Base-by-base conservation (phyloP, 2,113 vertebrate species). In the Morphnarchus princeps region DNA sequence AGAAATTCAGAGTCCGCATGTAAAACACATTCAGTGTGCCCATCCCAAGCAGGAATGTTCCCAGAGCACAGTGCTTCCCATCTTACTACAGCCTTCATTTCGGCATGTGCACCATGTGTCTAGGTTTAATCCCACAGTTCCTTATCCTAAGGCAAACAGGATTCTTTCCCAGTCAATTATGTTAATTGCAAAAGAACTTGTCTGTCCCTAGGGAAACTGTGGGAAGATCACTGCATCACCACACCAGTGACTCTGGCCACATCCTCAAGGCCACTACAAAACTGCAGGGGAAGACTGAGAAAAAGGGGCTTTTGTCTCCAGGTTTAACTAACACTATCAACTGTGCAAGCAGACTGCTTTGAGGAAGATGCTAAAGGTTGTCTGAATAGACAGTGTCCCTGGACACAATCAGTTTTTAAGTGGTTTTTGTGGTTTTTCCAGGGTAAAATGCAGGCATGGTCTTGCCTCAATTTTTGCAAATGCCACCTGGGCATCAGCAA, bases 81-180 rank as follows among this genome's bases (percentile, higher is more conserved):
- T 32, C 70, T 50, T 6, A 6, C 45, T 50, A 2, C 20, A 59
- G 80, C 80, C 77, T 54, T 38, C 81, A 25, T 42, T 59, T 24
- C 31, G 0, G 85, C 52, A 16, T 57, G 38, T 16, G 32, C 47
- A 67, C 85, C 84, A 45, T 29, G 92, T 76, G 82, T 28, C 78
- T 26, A 82, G 66, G 49, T 49, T 79, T 94, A 94, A 95, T 90
- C 81, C 70, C 93, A 61, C 87, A 95, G 92, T 87, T 97, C 96
- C 95, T 85, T 32, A 72, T 8, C 93, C 96, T 1, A 0, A 91
- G 84, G 92, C 95, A 73, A 91, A 36, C 43, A 58, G 92, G 92
- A 94, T 95, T 94, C 92, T 95, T 96, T 95, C 96, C 84, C 93
- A 95, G 93, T 54, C 95, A 85, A 54, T 97, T 91, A 94, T 40